Base-by-base conservation (phyloP, 2,888 invertebrate genomes). In the Caenorhabditis sp. region DNA sequence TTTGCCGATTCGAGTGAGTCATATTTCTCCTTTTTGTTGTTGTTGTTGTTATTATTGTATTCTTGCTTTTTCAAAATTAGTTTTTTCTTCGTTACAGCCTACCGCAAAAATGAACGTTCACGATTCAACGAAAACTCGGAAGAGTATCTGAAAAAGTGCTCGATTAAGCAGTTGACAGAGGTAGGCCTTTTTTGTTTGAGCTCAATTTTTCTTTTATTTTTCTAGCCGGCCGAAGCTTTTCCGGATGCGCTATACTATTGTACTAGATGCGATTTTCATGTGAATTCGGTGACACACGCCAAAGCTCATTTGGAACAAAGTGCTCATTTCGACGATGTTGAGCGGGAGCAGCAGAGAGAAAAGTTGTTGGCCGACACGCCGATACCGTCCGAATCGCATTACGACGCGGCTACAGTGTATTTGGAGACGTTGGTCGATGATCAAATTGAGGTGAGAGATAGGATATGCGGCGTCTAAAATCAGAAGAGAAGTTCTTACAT, bases 221-320 rank as follows among this genome's bases (percentile, higher is more conserved):
- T 71, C 17, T 31, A 73, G 24, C 54, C 59, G 26, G 14, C 27
- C 1, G 63, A 66, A 8, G 19, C 70, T 0, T 76, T 76, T 36
- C 78, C 78, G 1, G 78, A 76, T n/a, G 78, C 78, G 0, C 60
- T 76, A 10, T 78, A 76, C 55, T 78, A 76, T 51, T 78, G 78
- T 51, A 64, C 66, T 2, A 58, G 62, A 26, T 78, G 78, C 57
- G 76, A 74, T 27, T 76, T 66, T 64, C 78, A 78, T 27, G 61
- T 78, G 24, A 71, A 51, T 36, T 67, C 66, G 12, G 65, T 76
- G 6, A n/a, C 37, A 5, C 78, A 78, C 23, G 62, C 69, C n/a
- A 73, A 62, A 58, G 21, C 54, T 0, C 78, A 78, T 65, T 14
- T 78, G 37, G 76, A 77, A 53, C 53, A 58, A 36, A 62, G 58